Percentiles rank a stretch among this genome's conserved stretches.
phyloP scores from a whole-genome alignment of 2,888 invertebrate species.

The Sinotaia quadrata region DNA sequence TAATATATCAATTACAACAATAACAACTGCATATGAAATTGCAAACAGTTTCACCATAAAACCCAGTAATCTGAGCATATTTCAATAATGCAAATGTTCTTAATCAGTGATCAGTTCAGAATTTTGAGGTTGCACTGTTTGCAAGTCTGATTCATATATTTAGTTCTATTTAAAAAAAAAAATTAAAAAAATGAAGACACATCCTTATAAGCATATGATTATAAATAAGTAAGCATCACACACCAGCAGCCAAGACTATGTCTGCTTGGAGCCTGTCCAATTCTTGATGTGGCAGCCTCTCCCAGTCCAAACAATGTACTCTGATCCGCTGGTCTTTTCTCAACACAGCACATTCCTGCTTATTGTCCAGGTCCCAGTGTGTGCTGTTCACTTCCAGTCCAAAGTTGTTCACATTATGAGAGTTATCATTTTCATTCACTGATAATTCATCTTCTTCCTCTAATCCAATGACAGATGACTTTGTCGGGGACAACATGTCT shows the following conservation, averaged over 20 bases:
- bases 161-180: not conserved
- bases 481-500: not conserved
- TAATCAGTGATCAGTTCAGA: too few species aligned
- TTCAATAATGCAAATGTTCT: too few species aligned
- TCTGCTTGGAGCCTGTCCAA: conserved; percentile 49
- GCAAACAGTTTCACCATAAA: too few species aligned
- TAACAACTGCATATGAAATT: too few species aligned
- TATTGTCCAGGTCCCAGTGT: conserved; percentile 41
- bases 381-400: conserved; percentile 41
- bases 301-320: conserved; percentile 60
- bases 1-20: too few species aligned
- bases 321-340: conserved; percentile 42
- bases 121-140: too few species aligned
- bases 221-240: not conserved
- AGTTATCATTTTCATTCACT: conserved; percentile 9
- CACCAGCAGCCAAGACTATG: conserved; percentile 63
- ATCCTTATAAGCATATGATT: conserved; percentile 40
- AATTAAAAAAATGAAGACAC: conserved; percentile 46
- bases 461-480: not conserved
- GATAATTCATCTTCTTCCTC: conserved; percentile 37
- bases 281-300: conserved; percentile 40
- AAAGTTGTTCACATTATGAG: too few species aligned
- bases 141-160: not conserved
- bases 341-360: conserved; percentile 32
- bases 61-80: too few species aligned